Percentiles rank a stretch among this genome's conserved stretches.
phyloP scores from a whole-genome alignment of 2,888 invertebrate species.

The Phaonia tiefii region DNA sequence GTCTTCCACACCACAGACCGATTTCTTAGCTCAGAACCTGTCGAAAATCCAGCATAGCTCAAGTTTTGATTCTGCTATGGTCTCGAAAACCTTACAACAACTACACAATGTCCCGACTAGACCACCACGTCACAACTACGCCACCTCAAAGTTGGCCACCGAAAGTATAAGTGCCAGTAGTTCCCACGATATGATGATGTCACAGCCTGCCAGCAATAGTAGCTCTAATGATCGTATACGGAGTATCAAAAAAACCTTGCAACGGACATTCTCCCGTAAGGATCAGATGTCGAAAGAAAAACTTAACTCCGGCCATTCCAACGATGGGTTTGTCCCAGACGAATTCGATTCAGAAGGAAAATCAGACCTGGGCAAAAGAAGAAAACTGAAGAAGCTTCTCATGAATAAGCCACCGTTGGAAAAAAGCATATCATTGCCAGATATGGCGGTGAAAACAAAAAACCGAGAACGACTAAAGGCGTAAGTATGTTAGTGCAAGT shows the following conservation, averaged over 20 bases:
- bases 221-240: constrained; percentile 74
- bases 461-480: constrained; percentile 86
- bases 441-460: constrained; percentile 88
- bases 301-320: constrained; percentile 68
- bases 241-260: constrained; percentile 80
- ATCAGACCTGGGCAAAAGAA: constrained; percentile 64
- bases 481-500: constrained; percentile 86
- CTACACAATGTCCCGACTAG: constrained; percentile 71
- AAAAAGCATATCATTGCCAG: constrained; percentile 92
- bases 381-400: constrained; percentile 71
- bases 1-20: constrained; percentile 76
- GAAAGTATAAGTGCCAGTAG: constrained; percentile 63
- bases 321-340: constrained; percentile 75
- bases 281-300: constrained; percentile 70
- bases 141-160: constrained; percentile 70
- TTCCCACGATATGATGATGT: constrained; percentile 18
- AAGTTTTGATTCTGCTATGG: constrained; percentile 69
- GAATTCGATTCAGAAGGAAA: constrained; percentile 62
- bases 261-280: constrained; percentile 82
- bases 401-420: constrained; percentile 84
- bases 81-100: constrained; percentile 53
- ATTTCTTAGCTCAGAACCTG: constrained; percentile 77
- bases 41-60: constrained; percentile 72
- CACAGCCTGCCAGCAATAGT: constrained; percentile 52
- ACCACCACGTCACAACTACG: constrained; percentile 73